phyloP scores from a whole-genome alignment of 1,140 invertebrate genomes.

The Agrilus planipennis region DNA sequence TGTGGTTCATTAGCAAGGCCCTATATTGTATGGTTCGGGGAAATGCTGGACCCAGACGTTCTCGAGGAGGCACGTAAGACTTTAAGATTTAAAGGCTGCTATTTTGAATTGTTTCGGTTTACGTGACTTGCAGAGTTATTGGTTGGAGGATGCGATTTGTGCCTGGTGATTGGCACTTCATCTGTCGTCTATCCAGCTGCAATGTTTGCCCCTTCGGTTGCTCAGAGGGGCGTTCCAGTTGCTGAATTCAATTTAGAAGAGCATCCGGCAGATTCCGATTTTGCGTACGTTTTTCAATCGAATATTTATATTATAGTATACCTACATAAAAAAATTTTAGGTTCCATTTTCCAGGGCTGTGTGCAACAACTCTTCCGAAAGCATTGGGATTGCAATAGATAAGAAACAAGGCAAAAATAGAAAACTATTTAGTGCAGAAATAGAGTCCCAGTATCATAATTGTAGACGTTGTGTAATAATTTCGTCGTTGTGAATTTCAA shows the following conservation, averaged over 20 bases:
- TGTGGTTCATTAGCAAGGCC: conserved; percentile 70
- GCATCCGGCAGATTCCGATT: conserved; percentile 56
- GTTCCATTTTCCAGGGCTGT: conserved; percentile 66
- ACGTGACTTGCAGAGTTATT: conserved; percentile 40
- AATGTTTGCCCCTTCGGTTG: conserved; percentile 77
- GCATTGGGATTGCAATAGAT: conserved; percentile 40
- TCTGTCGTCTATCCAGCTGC: conserved; percentile 87
- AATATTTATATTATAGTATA: conserved; percentile 7
- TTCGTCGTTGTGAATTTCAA: no score
- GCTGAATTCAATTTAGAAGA: conserved; percentile 83
- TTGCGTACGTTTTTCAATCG: conserved; percentile 40
- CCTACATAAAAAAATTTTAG: conserved; percentile 35
- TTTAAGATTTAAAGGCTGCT: background rate
- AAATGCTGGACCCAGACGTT: conserved; percentile 56
- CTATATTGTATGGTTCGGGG: conserved; percentile 86
- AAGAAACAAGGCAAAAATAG: no score
- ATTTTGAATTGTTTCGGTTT: background rate
- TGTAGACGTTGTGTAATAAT: no score
- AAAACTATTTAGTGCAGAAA: no score
- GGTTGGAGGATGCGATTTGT: conserved; percentile 65
- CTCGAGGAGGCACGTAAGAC: conserved; percentile 48
- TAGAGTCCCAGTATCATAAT: no score
- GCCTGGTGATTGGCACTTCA: conserved; percentile 76
- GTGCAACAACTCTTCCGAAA: conserved; percentile 56
- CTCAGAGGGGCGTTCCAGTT: conserved; percentile 62